phyloP scores from a whole-genome alignment of 2,888 invertebrate species.

The Yponomeuta evonymella region DNA sequence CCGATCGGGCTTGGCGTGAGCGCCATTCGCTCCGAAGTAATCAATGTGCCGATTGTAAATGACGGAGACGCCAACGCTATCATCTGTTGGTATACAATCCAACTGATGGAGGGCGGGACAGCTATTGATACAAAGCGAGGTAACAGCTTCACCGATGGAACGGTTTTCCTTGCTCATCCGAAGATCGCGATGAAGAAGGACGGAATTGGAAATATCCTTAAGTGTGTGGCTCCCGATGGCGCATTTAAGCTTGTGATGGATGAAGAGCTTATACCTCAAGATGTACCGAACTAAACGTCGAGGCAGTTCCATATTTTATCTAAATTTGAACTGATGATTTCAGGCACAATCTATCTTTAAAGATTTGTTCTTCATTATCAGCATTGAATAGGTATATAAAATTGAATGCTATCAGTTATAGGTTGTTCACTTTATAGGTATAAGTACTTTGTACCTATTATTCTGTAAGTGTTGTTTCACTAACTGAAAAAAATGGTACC shows the following conservation, averaged over 20 bases:
- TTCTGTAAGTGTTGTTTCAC: too few species aligned
- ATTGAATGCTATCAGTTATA: too few species aligned
- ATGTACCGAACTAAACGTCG: too few species aligned
- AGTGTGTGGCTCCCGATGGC: conserved; percentile 48
- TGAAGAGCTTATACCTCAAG: conserved; percentile 13
- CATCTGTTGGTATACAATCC: conserved; percentile 74
- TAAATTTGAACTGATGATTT: too few species aligned
- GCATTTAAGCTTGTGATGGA: conserved; percentile 49
- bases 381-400: too few species aligned
- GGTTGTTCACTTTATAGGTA: too few species aligned
- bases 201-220: conserved; percentile 40
- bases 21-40: conserved; percentile 25
- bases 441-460: too few species aligned
- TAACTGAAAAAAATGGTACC: too few species aligned
- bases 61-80: conserved; percentile 67
- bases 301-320: too few species aligned
- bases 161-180: conserved; percentile 61
- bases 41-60: conserved; percentile 42
- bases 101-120: conserved; percentile 50
- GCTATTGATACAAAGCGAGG: conserved; percentile 59
- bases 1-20: conserved; percentile 29
- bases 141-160: conserved; percentile 62
- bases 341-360: too few species aligned
- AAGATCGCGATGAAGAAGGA: conserved; percentile 39
- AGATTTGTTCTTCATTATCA: too few species aligned